These are phyloP conservation scores for Drosophila diplacantha DNA, from an alignment of 2,888 invertebrate species.

Conservation along the genomic window DNA sequence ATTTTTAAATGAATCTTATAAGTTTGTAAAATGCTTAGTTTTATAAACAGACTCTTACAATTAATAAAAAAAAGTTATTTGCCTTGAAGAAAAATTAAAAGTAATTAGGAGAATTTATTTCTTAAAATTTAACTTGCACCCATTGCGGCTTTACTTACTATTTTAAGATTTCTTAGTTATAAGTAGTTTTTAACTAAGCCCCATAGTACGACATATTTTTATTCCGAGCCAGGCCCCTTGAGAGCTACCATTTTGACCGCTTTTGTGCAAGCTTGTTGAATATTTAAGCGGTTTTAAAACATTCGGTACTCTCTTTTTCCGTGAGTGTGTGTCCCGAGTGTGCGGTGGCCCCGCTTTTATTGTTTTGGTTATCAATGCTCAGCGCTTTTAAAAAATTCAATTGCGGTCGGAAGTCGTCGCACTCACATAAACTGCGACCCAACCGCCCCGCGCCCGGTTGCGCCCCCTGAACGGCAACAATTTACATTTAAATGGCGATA, in stretches of 20 bases:
- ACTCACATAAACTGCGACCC: conserved; percentile 65
- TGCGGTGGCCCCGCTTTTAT: conserved; percentile 56
- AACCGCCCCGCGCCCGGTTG: conserved; percentile 1
- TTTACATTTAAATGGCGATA: conserved; percentile 71
- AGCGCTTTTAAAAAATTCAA: conserved; percentile 73
- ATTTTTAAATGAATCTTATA: too few species aligned
- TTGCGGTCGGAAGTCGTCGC: conserved; percentile 73
- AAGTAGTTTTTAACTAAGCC: too few species aligned
- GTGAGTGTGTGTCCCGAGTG: conserved; percentile 22
- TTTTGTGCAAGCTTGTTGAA: conserved; percentile 58
- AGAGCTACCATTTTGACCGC: not conserved
- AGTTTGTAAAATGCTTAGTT: too few species aligned
- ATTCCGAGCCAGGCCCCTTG: conserved; percentile 4
- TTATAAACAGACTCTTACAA: too few species aligned
- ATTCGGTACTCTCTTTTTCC: conserved; percentile 50
- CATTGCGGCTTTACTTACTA: too few species aligned
- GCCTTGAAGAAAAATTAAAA: too few species aligned
- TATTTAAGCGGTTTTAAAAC: conserved; percentile 72
- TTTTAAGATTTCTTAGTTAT: too few species aligned
- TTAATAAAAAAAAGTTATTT: too few species aligned
- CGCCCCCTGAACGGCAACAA: conserved; percentile 55
- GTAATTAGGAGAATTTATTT: too few species aligned
- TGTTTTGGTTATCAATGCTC: conserved; percentile 74
- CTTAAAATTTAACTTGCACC: too few species aligned
- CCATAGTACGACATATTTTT: rapidly evolving